Percentiles rank a stretch among this genome's conserved stretches.
These are phyloP conservation scores for Chrysodeixis includens DNA, from an alignment of 2,888 invertebrate species.

Conservation along the genomic window DNA sequence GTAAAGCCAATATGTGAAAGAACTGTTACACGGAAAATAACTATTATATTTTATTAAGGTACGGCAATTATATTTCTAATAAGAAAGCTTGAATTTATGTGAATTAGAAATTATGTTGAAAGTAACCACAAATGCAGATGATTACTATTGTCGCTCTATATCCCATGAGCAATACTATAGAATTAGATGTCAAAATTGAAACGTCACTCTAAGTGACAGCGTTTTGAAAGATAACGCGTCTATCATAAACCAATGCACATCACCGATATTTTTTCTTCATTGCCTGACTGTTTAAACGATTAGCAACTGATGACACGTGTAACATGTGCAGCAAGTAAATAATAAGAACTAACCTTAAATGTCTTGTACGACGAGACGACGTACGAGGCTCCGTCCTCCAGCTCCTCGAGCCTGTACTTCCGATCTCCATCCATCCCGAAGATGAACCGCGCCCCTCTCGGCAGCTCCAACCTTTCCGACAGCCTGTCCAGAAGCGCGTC, in stretches of 20 bases:
- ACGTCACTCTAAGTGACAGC: too few relatives aligned
- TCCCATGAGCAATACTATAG: too few relatives aligned
- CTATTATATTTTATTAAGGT: background rate
- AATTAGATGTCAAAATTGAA: too few relatives aligned
- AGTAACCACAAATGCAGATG: too few relatives aligned
- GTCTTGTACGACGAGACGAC: slow-evolving; percentile 97
- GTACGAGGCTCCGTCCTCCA: slow-evolving; percentile 97
- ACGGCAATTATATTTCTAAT: background rate
- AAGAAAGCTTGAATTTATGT: too few relatives aligned
- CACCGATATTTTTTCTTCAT: too few relatives aligned
- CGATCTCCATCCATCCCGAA: slow-evolving; percentile 97
- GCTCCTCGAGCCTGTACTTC: slow-evolving; percentile 94
- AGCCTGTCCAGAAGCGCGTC: slow-evolving; percentile 96
- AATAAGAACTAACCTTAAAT: slow-evolving; percentile 92
- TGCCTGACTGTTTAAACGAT: background rate
- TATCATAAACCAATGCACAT: too few relatives aligned
- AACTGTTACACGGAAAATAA: background rate
- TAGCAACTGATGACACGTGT: background rate
- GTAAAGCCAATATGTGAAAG: background rate
- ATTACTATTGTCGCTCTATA: too few relatives aligned
- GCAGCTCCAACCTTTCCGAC: slow-evolving; percentile 95
- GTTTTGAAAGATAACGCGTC: too few relatives aligned
- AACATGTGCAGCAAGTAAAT: background rate
- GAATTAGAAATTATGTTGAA: too few relatives aligned
- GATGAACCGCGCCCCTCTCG: slow-evolving; percentile 96